phyloP scores from a whole-genome alignment of 1,140 invertebrate species.

The Scaptomyza montana region DNA sequence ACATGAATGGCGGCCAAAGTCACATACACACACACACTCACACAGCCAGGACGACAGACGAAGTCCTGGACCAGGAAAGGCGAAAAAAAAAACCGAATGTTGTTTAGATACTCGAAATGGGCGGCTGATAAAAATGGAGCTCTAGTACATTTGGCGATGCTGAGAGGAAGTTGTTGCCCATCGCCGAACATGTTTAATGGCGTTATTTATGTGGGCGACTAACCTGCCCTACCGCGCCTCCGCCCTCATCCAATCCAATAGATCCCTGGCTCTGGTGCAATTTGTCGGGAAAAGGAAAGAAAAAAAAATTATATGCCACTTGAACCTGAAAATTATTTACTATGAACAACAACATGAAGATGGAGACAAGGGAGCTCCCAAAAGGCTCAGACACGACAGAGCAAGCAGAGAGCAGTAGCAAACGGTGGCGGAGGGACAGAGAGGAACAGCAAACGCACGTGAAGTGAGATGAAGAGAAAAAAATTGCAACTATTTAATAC shows the following conservation, averaged over 20 bases:
- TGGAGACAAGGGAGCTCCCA: slow-evolving; percentile 24
- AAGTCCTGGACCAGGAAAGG: slow-evolving; percentile 17
- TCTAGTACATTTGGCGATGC: slow-evolving; percentile 4
- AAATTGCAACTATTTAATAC: slow-evolving; percentile 80
- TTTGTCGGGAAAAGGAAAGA: slow-evolving; percentile 46
- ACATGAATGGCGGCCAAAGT: slow-evolving; percentile 48
- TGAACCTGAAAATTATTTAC: slow-evolving; percentile 82
- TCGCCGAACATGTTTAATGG: slow-evolving; percentile 78
- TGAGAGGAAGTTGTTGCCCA: slow-evolving; percentile 35
- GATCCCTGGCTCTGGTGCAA: slow-evolving; percentile 48
- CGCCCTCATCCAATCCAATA: slow-evolving; percentile 1
- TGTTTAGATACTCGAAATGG: slow-evolving; percentile 75
- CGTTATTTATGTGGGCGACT: slow-evolving; percentile 72
- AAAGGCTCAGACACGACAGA: slow-evolving; percentile 4
- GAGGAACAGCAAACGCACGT: not conserved
- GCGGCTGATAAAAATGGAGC: slow-evolving; percentile 70
- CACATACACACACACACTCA: not conserved
- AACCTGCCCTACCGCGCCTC: not conserved
- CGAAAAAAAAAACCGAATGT: slow-evolving; percentile 25
- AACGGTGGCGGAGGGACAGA: not conserved
- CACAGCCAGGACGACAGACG: slow-evolving; percentile 2
- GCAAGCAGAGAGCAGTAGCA: not conserved
- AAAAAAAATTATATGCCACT: slow-evolving; percentile 69
- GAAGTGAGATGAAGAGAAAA: slow-evolving; percentile 39
- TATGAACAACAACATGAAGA: slow-evolving; percentile 25